Evolutionary conservation across 2,888 invertebrate genomes (phyloP).

Genomic region (Himalopsyche kuldschensis): DNA sequence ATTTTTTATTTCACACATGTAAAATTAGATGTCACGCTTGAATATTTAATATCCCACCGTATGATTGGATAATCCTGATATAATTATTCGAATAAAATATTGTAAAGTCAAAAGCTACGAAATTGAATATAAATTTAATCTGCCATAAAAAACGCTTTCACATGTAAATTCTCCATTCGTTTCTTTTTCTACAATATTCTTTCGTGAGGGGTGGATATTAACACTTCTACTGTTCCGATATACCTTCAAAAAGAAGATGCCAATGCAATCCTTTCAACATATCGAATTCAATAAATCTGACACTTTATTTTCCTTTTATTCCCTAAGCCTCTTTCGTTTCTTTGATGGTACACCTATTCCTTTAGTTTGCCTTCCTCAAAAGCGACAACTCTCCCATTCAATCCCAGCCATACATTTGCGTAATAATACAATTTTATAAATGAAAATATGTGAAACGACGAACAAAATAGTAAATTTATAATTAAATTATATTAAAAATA

Average conservation of each 20-base stretch:
- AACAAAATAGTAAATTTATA: too few species aligned
- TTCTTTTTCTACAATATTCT: not conserved
- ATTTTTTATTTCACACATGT: too few species aligned
- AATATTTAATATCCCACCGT: too few species aligned
- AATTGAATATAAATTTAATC: too few species aligned
- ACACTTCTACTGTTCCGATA: not conserved
- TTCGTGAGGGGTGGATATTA: not conserved
- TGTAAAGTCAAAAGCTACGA: too few species aligned
- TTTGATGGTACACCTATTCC: not conserved
- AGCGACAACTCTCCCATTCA: not conserved
- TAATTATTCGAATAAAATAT: too few species aligned
- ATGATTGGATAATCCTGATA: too few species aligned
- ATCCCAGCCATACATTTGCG: not conserved
- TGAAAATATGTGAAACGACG: too few species aligned
- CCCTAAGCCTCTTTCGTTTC: not conserved
- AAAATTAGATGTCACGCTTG: too few species aligned
- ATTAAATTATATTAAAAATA: too few species aligned
- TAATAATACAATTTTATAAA: too few species aligned
- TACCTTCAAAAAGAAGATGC: not conserved
- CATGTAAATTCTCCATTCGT: not conserved
- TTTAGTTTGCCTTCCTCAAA: not conserved
- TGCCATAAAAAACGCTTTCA: not conserved
- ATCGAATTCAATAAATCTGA: not conserved
- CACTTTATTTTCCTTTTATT: not conserved
- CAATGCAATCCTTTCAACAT: not conserved